A percentile compares a stretch with the other conserved stretches of the same genome.
phyloP scores from a whole-genome alignment of 2,888 invertebrate species.

The Drosophila anomalata region DNA sequence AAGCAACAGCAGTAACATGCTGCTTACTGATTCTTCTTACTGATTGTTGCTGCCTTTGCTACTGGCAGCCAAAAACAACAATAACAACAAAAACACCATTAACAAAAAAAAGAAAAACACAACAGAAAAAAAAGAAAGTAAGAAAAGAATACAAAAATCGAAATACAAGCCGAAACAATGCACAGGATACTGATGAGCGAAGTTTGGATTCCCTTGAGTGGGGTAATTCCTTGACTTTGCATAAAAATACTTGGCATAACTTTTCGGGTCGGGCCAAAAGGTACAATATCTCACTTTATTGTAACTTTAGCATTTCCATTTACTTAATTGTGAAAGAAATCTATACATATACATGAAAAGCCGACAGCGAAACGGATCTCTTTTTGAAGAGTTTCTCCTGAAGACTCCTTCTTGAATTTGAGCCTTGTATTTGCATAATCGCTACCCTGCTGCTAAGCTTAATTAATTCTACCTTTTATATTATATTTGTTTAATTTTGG shows the following conservation, averaged over 20 bases:
- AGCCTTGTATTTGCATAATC: constrained; percentile 1
- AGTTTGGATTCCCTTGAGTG: constrained; percentile 38
- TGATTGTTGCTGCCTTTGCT: constrained; percentile 38
- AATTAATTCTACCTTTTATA: neutral
- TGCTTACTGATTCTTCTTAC: constrained; percentile 57
- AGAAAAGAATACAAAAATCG: constrained; percentile 18
- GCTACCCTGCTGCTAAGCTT: neutral
- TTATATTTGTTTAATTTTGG: neutral
- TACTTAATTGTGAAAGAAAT: constrained; percentile 21
- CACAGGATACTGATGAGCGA: constrained; percentile 30
- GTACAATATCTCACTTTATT: constrained; percentile 3
- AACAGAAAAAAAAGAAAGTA: neutral
- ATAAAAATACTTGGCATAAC: constrained; percentile 35
- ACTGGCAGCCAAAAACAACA: constrained; percentile 21
- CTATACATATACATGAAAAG: neutral
- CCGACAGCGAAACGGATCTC: neutral
- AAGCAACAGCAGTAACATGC: constrained; percentile 55
- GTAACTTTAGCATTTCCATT: constrained; percentile 11
- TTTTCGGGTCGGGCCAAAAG: constrained; percentile 24
- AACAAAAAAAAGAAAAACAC: constrained; percentile 4
- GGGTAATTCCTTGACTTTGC: constrained; percentile 24
- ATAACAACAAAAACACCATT: neutral
- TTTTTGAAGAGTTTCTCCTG: neutral
- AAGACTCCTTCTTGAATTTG: neutral
- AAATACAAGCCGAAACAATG: constrained; percentile 39